Evolutionary conservation across 2,888 invertebrate genomes (phyloP), one percentile per base, ranked within the genome.

Genomic region (Tenthredo scrophulariae): DNA sequence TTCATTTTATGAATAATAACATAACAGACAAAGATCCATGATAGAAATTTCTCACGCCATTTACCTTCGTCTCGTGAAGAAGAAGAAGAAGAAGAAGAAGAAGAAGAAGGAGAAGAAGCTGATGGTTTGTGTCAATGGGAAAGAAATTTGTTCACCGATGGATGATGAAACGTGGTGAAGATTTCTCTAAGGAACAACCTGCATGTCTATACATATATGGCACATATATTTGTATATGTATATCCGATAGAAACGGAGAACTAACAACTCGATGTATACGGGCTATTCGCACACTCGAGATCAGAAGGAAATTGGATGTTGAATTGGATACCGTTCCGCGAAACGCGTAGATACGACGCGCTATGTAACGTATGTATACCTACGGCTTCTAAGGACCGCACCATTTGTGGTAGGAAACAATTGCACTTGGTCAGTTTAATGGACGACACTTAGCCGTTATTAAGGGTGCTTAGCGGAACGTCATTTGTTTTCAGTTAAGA

Each of bases 121-220:
- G 87, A 86, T 88, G 88, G 87, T 50, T 46, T 33, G 46, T 70
- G 83, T 67, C 83, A 26, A 29, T 67, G 40, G 40, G 88, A 90
- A 91, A 91, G 89, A 89, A 92, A 92, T 92, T 91, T 89, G 88
- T 89, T 54, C 88, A 88, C 87, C 86, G 77, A 84, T 80, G 86
- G 89, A 90, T 91, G 93, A 92, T 93, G 91, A 91, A 92, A 90
- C 88, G 90, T 90, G 88, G 86, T 86, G 91, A 91, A 93, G 92
- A 93, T 93, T 93, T 93, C 93, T 93, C 93, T 89, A 89, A 92
- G 92, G 93, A 91, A 75, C 84, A 65, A 37, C 43, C n/a, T 26
- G 10, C 79, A 37, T 46, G 29, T 5, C 46, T 1, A 29, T 18
- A 15, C 5, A 40, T 7, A n/a, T 26, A 22, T 43, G 40, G 50